Base-by-base conservation (phyloP, 2,797 vertebrate genomes). In the Platyrinchus mystaceus region DNA sequence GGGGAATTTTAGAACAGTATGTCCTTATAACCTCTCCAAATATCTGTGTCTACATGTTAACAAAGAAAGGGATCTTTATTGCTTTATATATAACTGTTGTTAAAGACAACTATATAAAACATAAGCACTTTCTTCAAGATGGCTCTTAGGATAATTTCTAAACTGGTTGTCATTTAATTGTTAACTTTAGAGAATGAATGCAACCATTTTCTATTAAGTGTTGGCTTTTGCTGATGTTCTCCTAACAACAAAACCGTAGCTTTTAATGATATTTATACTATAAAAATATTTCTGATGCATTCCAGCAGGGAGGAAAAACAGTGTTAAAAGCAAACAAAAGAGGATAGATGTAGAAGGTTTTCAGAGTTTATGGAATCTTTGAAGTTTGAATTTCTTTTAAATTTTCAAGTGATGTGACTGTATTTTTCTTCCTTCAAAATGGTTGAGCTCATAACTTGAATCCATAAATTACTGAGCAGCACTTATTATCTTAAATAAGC, bases 371-470 rank as follows among this genome's bases (percentile, higher is more conserved):
- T 62, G 44, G 10, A 50, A 13, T 68, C 9, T 74, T 70, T 74
- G 12, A 36, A 64, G 13, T 62, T 84, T 52, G 27, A 76, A 55
- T 69, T 85, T 46, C 7, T 73, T 89, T 69, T 30, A 58, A 84
- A 49, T 69, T 34, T 47, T 76, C 30, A 36, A 41, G 19, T 64
- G 66, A 19, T 41, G 12, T 63, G 18, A 26, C 30, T 60, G 28
- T 46, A 36, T 71, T 89, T 82, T 87, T 70, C 41, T 91, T 71
- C 24, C 46, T 75, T 94, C 67, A 58, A 5, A 87, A 43, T 52
- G 21, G 3, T 37, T 63, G 49, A 63, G 32, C 78, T 84, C 16
- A 19, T 80, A 52, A 32, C 52, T 81, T 49, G 47, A 79, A 67
- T 67, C 58, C 26, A 44, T 18, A 52, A 37, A 56, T 81, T 43